These are phyloP conservation scores for Sander vitreus DNA, from an alignment of 2,113 vertebrate genomes.

Conservation along the genomic window DNA sequence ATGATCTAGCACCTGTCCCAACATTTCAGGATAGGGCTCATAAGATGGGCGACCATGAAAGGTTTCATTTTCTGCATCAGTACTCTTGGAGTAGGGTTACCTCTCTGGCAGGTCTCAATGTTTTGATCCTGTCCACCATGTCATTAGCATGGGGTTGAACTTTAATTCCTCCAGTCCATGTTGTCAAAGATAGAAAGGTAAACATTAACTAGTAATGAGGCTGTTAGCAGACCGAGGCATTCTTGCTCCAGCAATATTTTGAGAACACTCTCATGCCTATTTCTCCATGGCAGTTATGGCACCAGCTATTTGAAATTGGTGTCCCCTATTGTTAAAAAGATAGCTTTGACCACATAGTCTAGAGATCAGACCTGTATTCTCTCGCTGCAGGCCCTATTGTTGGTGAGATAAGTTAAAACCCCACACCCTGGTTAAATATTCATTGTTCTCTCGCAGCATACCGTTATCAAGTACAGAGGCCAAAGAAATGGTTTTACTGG, in stretches of 20 bases:
- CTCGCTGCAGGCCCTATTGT: conserved; percentile 16
- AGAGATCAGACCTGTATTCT: conserved; percentile 21
- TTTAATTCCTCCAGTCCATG: conserved; percentile 31
- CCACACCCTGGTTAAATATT: conserved; percentile 77
- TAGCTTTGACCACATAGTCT: conserved; percentile 20
- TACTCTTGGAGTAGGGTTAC: conserved; percentile 14
- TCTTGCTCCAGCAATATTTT: conserved; percentile 9
- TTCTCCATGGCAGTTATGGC: background rate
- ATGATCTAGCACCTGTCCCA: conserved; percentile 27
- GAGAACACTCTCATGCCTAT: background rate
- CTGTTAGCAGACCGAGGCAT: conserved; percentile 7
- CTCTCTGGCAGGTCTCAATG: background rate
- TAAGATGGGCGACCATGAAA: background rate
- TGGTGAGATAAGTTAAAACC: conserved; percentile 65
- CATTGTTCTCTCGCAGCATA: conserved; percentile 38
- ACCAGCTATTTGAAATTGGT: background rate
- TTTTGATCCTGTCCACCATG: conserved; percentile 18
- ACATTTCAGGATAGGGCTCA: conserved; percentile 3
- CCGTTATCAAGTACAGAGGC: conserved; percentile 42
- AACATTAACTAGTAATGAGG: conserved; percentile 65
- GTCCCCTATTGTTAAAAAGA: background rate
- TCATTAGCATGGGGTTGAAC: conserved; percentile 21
- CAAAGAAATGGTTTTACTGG: conserved; percentile 64
- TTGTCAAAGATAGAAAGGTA: conserved; percentile 45
- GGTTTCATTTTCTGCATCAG: conserved; percentile 8